phyloP scores from a whole-genome alignment of 2,113 vertebrate genomes.

The Anhinga anhinga region DNA sequence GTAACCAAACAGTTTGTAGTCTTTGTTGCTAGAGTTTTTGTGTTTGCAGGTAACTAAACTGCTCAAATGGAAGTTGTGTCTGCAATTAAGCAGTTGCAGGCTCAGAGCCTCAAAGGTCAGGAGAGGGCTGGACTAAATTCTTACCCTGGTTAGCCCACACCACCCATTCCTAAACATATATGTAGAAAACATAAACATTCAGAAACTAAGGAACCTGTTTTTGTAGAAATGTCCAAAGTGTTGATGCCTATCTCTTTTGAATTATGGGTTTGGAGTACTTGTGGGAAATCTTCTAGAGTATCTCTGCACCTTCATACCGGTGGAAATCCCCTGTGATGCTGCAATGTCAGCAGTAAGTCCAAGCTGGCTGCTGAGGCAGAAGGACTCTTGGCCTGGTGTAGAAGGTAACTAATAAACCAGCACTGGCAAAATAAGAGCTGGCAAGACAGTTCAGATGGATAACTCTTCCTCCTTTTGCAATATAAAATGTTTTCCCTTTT shows the following conservation, averaged over 20 bases:
- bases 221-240: not conserved
- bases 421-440: not conserved
- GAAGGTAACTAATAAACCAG: not conserved
- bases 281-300: not conserved
- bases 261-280: not conserved
- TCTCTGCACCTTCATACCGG: not conserved
- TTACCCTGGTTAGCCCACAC: not conserved
- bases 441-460: not conserved
- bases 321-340: not conserved
- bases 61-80: not conserved
- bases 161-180: not conserved
- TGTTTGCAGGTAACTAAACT: not conserved
- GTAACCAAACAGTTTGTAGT: not conserved
- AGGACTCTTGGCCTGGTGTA: not conserved
- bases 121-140: not conserved
- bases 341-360: not conserved
- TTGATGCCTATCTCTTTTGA: not conserved
- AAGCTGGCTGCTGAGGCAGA: not conserved
- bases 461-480: not conserved
- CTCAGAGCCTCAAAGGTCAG: not conserved
- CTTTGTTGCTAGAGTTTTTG: not conserved
- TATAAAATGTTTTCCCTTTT: not conserved
- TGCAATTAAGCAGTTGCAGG: not conserved
- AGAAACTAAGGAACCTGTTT: not conserved
- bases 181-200: not conserved